Percentiles rank a stretch among this genome's conserved stretches.
phyloP scores from a whole-genome alignment of 2,113 vertebrate species.

The Lophius piscatorius region DNA sequence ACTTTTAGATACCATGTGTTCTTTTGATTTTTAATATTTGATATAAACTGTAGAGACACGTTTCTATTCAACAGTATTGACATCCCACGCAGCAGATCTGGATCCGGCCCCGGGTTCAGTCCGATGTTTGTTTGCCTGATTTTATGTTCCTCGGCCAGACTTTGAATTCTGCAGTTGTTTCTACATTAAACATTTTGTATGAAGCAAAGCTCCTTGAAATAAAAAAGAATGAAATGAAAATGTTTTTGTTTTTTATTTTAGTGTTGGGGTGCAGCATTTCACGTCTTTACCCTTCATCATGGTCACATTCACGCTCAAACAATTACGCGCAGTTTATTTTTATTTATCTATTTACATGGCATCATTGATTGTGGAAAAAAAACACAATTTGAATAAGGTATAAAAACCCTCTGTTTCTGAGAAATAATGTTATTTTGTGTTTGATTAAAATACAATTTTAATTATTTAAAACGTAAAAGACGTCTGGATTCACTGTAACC shows the following conservation, averaged over 20 bases:
- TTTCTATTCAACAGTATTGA: slow-evolving; percentile 88
- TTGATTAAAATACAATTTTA: too few species aligned
- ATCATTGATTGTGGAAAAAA: too few species aligned
- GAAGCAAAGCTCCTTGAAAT: slow-evolving; percentile 94
- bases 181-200: slow-evolving; percentile 98
- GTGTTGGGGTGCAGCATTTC: background rate
- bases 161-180: slow-evolving; percentile 96
- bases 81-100: slow-evolving; percentile 76
- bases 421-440: too few species aligned
- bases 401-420: too few species aligned
- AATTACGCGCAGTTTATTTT: too few species aligned
- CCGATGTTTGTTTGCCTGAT: slow-evolving; percentile 90
- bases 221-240: slow-evolving; percentile 71
- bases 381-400: too few species aligned
- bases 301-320: too few species aligned
- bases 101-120: slow-evolving; percentile 83
- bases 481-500: too few species aligned
- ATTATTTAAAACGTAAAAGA: too few species aligned
- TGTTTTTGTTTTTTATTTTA: background rate
- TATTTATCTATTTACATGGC: too few species aligned
- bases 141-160: slow-evolving; percentile 88
- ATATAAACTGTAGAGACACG: slow-evolving; percentile 88
- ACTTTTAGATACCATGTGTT: slow-evolving; percentile 95
- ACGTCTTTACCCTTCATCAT: background rate
- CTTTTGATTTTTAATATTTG: slow-evolving; percentile 96